These are phyloP conservation scores for Acrobasis suavella DNA, from an alignment of 2,888 invertebrate species.

Conservation along the genomic window DNA sequence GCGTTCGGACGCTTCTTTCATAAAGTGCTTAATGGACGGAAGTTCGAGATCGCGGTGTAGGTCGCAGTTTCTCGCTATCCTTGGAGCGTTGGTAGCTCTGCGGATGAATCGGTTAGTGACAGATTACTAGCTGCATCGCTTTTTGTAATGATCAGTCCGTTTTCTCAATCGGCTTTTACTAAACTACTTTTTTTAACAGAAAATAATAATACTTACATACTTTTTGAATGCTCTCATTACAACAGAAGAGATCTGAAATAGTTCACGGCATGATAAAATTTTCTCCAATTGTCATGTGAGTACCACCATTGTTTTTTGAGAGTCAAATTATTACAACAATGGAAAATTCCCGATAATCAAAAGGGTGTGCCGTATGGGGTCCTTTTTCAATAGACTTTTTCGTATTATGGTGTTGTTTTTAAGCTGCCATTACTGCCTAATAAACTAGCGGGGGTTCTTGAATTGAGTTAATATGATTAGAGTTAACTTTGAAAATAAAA, in stretches of 20 bases:
- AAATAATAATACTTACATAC: too few relatives aligned
- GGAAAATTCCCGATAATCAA: slow-evolving; percentile 65
- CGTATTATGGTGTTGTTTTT: slow-evolving; percentile 68
- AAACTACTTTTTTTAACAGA: too few relatives aligned
- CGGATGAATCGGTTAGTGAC: too few relatives aligned
- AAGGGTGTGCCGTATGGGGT: slow-evolving; percentile 58
- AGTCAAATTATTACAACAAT: slow-evolving; percentile 57
- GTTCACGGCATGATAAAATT: slow-evolving; percentile 18
- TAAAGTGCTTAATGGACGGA: too few relatives aligned
- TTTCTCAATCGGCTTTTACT: not conserved
- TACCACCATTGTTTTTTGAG: slow-evolving; percentile 46
- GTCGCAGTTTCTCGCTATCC: too few relatives aligned
- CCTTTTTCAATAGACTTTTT: slow-evolving; percentile 66
- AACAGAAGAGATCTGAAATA: slow-evolving; percentile 25
- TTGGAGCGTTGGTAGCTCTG: too few relatives aligned
- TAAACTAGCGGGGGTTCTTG: slow-evolving; percentile 52
- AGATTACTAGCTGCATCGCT: not conserved
- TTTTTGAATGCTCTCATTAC: not conserved
- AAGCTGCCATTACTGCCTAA: slow-evolving; percentile 71
- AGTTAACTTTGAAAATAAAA: slow-evolving; percentile 6
- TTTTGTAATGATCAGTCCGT: not conserved
- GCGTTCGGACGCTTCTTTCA: too few relatives aligned
- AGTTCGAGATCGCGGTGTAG: too few relatives aligned
- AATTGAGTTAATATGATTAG: not conserved
- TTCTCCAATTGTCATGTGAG: slow-evolving; percentile 23